Evolutionary conservation across 1,140 invertebrate genomes (phyloP).

Genomic region (Paralvinella palmiformis): DNA sequence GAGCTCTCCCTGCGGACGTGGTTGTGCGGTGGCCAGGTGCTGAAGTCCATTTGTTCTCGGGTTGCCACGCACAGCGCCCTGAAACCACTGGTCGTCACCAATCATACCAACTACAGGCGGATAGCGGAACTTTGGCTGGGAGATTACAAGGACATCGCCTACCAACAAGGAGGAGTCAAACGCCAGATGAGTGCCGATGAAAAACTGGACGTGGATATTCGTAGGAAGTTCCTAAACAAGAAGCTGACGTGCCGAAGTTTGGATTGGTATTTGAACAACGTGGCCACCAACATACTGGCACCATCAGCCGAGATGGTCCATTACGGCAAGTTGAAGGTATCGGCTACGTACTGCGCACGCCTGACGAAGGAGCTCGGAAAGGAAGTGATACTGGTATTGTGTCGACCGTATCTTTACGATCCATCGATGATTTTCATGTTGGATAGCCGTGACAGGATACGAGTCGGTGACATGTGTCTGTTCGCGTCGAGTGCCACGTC

Average conservation of each 20-base stretch:
- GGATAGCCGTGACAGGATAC: background rate
- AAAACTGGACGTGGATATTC: background rate
- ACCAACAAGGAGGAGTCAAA: background rate
- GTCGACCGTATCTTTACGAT: conserved; percentile 20
- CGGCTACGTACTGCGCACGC: conserved; percentile 8
- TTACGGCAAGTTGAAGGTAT: conserved; percentile 15
- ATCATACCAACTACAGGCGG: background rate
- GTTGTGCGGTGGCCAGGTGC: conserved; percentile 18
- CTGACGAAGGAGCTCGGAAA: background rate
- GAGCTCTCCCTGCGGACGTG: conserved; percentile 17
- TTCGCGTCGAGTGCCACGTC: background rate
- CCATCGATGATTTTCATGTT: conserved; percentile 14
- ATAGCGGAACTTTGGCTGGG: conserved; percentile 18
- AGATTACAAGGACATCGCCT: conserved; percentile 12
- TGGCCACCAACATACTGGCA: conserved; percentile 6
- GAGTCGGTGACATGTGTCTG: background rate
- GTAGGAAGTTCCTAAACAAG: background rate
- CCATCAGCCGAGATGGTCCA: conserved; percentile 4
- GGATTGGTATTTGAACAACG: conserved; percentile 13
- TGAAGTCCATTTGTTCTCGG: conserved; percentile 14
- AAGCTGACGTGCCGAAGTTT: conserved; percentile 2
- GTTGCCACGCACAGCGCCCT: conserved; percentile 18
- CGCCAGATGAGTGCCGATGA: background rate
- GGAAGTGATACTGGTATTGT: conserved; percentile 10
- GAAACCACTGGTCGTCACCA: background rate